These are phyloP conservation scores for Cirrhinus molitorella DNA, from an alignment of 2,797 vertebrate genomes.

Conservation along the genomic window DNA sequence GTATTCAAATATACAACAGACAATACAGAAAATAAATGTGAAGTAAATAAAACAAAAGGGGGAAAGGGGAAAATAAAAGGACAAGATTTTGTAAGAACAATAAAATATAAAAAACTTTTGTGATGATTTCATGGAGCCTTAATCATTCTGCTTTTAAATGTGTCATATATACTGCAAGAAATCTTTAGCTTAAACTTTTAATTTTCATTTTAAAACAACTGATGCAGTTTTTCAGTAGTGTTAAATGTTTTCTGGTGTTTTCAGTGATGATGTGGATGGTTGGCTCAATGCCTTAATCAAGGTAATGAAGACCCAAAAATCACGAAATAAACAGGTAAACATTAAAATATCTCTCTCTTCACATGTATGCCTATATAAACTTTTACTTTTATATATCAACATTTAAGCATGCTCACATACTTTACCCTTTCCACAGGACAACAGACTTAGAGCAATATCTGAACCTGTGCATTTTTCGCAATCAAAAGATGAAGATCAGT, in stretches of 20 bases:
- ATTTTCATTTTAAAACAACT: background rate
- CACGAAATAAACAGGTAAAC: background rate
- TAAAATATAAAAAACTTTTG: background rate
- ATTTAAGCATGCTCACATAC: too few relatives aligned
- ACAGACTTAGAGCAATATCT: conserved; percentile 46
- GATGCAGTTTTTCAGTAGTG: background rate
- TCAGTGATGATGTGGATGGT: conserved; percentile 70
- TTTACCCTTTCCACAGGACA: conserved; percentile 16
- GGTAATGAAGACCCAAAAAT: conserved; percentile 57
- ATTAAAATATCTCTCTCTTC: background rate
- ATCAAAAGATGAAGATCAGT: background rate
- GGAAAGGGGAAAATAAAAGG: background rate
- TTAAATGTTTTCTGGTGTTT: conserved; percentile 26
- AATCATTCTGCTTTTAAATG: background rate
- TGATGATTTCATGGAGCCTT: too few relatives aligned
- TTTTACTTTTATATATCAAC: too few relatives aligned
- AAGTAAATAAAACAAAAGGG: too few relatives aligned
- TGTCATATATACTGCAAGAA: background rate
- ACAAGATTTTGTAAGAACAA: background rate
- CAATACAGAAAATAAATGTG: too few relatives aligned
- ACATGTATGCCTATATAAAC: background rate
- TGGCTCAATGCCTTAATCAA: conserved; percentile 73
- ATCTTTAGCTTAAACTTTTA: background rate
- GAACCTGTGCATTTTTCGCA: background rate
- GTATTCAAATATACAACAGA: too few relatives aligned